Conservation (phyloP, 2,888 invertebrate species). For the Andrena hattorfiana region DNA sequence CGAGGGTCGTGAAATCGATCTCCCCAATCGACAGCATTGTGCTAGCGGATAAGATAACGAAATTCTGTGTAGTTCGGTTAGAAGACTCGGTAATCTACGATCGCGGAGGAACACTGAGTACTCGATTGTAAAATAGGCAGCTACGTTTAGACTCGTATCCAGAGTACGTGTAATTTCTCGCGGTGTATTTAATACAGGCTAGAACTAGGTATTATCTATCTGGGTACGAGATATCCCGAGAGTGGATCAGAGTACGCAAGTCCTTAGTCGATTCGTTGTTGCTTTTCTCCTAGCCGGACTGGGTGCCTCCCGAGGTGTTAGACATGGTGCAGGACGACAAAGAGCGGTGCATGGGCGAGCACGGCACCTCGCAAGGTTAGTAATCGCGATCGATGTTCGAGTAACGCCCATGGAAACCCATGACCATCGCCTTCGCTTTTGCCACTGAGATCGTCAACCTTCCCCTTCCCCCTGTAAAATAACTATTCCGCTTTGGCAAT, state of each 20-base stretch:
- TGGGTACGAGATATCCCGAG: no score
- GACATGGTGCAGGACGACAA: conserved; percentile 80
- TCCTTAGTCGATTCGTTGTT: background rate
- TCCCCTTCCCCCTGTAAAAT: no score
- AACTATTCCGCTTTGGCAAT: background rate
- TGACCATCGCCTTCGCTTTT: background rate
- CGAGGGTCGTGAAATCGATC: background rate
- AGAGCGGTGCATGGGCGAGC: conserved; percentile 79
- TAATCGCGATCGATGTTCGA: background rate
- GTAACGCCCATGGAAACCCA: no score
- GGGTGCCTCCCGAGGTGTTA: conserved; percentile 78
- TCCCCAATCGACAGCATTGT: background rate
- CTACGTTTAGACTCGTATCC: no score
- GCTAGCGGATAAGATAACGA: conserved; percentile 33
- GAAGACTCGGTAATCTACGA: background rate
- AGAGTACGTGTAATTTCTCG: no score
- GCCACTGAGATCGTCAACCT: no score
- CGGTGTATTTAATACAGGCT: no score
- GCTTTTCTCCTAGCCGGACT: conserved; percentile 76
- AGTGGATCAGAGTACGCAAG: background rate
- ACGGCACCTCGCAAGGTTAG: conserved; percentile 81
- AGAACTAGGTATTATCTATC: no score
- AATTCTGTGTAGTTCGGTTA: background rate
- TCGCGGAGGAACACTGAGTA: background rate
- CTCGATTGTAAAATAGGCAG: background rate